These are phyloP conservation scores for Pachyramphus minor DNA, from an alignment of 2,113 vertebrate genomes.

Conservation along the genomic window DNA sequence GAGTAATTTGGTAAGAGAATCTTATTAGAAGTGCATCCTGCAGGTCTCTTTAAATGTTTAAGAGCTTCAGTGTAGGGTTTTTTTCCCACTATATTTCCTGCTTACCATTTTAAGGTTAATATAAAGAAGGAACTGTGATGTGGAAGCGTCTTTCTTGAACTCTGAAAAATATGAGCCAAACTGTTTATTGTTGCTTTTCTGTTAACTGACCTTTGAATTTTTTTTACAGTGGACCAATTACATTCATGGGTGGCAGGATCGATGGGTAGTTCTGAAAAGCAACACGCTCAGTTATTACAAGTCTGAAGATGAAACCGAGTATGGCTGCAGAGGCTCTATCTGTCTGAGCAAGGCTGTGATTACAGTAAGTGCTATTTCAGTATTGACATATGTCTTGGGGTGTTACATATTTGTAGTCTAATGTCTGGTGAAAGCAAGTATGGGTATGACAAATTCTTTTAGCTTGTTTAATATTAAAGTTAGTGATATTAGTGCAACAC, in stretches of 20 bases:
- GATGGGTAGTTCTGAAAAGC: conserved; percentile 92
- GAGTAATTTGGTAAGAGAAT: neutral
- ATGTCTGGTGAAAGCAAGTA: neutral
- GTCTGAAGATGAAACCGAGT: conserved; percentile 90
- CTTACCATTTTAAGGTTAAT: neutral
- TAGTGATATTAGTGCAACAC: neutral
- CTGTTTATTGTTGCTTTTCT: neutral
- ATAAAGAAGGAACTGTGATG: neutral
- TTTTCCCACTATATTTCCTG: neutral
- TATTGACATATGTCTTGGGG: neutral
- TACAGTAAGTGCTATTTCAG: conserved; percentile 78
- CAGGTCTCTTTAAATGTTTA: neutral
- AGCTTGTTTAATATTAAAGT: neutral
- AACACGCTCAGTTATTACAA: conserved; percentile 95
- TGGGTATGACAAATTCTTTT: neutral
- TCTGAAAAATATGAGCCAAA: neutral
- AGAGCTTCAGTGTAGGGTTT: neutral
- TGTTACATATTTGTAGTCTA: neutral
- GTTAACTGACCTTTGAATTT: neutral
- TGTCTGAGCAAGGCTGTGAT: conserved; percentile 93
- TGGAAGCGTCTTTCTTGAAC: neutral
- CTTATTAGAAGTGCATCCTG: neutral
- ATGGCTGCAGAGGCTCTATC: conserved; percentile 91
- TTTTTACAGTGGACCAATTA: conserved; percentile 93
- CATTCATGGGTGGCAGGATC: conserved; percentile 96